A percentile compares a stretch with the other conserved stretches of the same genome.
phyloP scores from a whole-genome alignment of 2,113 vertebrate species.

The Pelmatolapia mariae region DNA sequence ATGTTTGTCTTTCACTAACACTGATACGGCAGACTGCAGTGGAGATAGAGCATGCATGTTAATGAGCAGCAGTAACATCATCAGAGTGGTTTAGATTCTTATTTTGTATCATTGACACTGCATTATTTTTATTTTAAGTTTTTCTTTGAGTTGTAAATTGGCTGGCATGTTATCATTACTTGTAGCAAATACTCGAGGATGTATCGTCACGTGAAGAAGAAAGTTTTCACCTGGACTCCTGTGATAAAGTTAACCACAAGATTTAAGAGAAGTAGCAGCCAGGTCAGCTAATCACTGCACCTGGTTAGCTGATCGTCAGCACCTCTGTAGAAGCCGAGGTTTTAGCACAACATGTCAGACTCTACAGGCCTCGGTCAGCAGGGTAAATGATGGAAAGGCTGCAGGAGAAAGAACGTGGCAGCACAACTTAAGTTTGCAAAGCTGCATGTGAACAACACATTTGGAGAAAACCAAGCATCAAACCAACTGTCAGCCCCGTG shows the following conservation, averaged over 20 bases:
- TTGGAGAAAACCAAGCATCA: neutral
- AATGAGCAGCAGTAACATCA: neutral
- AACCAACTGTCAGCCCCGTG: neutral
- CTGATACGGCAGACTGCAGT: neutral
- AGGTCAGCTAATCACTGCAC: neutral
- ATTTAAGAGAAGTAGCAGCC: neutral
- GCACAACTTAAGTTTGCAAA: neutral
- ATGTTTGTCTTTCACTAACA: neutral
- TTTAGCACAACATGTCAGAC: neutral
- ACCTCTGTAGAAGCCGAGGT: neutral
- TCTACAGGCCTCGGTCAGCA: neutral
- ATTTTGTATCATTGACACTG: neutral
- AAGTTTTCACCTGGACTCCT: neutral
- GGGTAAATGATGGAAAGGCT: neutral
- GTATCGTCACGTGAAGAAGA: neutral
- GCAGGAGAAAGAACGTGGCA: neutral
- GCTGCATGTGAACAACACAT: neutral
- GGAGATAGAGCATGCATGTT: neutral
- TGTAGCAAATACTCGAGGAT: neutral
- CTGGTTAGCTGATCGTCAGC: neutral
- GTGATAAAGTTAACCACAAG: neutral
- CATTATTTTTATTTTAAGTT: neutral
- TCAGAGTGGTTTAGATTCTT: neutral
- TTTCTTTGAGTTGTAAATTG: neutral
- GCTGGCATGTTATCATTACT: neutral